Base-by-base conservation (phyloP, 2,797 vertebrate genomes). In the Serranus cabrilla region DNA sequence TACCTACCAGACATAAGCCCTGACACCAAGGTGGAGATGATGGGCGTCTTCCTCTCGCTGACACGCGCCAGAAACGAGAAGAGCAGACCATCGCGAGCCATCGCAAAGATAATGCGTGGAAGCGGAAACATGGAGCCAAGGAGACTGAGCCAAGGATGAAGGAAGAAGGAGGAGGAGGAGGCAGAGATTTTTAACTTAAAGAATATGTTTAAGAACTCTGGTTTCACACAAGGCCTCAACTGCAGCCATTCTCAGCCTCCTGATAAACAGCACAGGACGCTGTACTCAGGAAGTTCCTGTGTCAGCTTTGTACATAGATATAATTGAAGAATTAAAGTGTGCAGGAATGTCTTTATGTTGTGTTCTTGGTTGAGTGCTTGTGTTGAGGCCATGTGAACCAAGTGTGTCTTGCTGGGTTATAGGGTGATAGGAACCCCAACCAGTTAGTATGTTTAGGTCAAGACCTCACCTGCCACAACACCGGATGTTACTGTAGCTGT, bases 401-500 rank as follows among this genome's bases (percentile, higher is more conserved):
- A 59, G 20, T 61, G 63, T 14, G 39, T 68, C 2, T 4, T 21
- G 20, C 16, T 13, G 64, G 61, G 45, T 51, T 52, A 67, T 4
- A 8, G 21, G 37, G 18, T 39, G 43, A 59, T 0, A 39, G 37
- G 49, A 45, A 71, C 65, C 70, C 11, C 21, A 47, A 54, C 18
- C 25, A 25, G 81, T 93, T 89, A 92, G 89, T 83, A 25, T 58
- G 73, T 87, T 85, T 71, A 86, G 80, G 39, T 11, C 6, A 21
- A 8, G 18, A 23, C 43, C 96, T 96, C 94, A 99, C 98, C 98
- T 93, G 98, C 97, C 76, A 96, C 83, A 52, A 95, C 86, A 72
- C 98, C 98, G 0, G 98, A 97, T 42, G 94, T 94, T 84, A 98
- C 0, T 0, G 97, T 99, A 61, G 98, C 98, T 7, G 94, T 95